Base-by-base conservation (phyloP, 2,888 invertebrate genomes). In the Idaea dimidiata region DNA sequence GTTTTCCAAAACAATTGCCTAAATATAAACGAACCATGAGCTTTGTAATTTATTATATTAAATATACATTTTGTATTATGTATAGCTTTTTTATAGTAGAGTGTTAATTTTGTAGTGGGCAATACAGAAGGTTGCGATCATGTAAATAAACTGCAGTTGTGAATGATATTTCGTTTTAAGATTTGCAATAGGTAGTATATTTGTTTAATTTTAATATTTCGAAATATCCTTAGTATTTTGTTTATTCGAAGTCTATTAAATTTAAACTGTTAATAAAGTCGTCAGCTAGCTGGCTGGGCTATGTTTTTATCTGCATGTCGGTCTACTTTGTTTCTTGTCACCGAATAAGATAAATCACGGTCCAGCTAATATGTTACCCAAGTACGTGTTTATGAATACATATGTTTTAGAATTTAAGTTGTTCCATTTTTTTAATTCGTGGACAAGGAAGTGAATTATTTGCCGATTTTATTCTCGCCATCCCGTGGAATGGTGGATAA, bases 21-120 rank as follows among this genome's bases (percentile, higher is more conserved):
- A 64, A 67, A 64, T 63, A 60, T 73, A 72, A 72, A 70, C 69
- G 78, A 80, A 81, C 76, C 76, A 83, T 78, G 87, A 88, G 87
- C 87, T 88, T 88, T 75, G 83, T 85, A 84, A 75, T 68, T 79
- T 78, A 78, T 82, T 82, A 80, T 73, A 69, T 74, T 76, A 78
- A 43, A 43, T 43, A 43, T 43, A 43, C 43, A 43, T 43, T 43
- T 43, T 43, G 43, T 43, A 43, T 43, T 43, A 10, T 43, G 43
- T 43, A 80, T 84, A 86, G 84, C 83, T 82, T 84, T 82, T 84
- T 84, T 83, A 84, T 79, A 74, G 65, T 78, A 79, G 72, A 65
- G 32, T 61, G 54, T 69, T 77, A 67, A 66, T 72, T 76, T 72
- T 73, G 76, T 70, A 63, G 66, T 73, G 66, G 64, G 64, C 67